These are phyloP conservation scores for Molossus molossus DNA, from an alignment of 2,797 vertebrate genomes.

Conservation along the genomic window DNA sequence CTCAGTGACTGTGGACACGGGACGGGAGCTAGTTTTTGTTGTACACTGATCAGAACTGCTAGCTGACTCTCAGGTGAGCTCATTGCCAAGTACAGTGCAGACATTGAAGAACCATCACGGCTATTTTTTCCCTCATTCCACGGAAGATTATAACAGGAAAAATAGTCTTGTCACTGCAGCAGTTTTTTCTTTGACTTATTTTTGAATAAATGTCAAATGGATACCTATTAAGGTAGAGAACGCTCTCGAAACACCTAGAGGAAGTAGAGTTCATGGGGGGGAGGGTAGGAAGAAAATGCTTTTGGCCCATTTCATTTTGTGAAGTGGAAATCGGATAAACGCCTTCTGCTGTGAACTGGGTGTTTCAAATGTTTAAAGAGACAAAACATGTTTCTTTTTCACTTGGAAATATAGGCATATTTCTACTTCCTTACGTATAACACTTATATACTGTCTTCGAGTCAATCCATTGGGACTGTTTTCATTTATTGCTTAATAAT, in stretches of 20 bases:
- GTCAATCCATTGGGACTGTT: not conserved
- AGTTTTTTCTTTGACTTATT: constrained; percentile 33
- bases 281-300: constrained; percentile 26
- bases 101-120: constrained; percentile 67
- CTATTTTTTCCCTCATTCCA: constrained; percentile 55
- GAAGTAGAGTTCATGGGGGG: not conserved
- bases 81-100: constrained; percentile 57
- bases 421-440: not conserved
- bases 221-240: not conserved
- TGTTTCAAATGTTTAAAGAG: not conserved
- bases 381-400: not conserved
- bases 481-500: not conserved
- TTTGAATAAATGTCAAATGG: constrained; percentile 68
- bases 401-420: not conserved
- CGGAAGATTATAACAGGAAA: not conserved
- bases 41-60: constrained; percentile 42
- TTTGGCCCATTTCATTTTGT: constrained; percentile 68
- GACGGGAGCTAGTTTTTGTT: constrained; percentile 46
- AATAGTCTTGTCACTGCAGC: not conserved
- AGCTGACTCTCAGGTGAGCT: constrained; percentile 65
- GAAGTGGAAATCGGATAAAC: constrained; percentile 54
- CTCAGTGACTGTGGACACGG: constrained; percentile 53
- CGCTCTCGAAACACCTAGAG: constrained; percentile 59
- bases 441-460: not conserved
- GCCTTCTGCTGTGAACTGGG: constrained; percentile 42